Conservation (phyloP, 2,888 invertebrate species). For the Hirudinaria manillensis region DNA sequence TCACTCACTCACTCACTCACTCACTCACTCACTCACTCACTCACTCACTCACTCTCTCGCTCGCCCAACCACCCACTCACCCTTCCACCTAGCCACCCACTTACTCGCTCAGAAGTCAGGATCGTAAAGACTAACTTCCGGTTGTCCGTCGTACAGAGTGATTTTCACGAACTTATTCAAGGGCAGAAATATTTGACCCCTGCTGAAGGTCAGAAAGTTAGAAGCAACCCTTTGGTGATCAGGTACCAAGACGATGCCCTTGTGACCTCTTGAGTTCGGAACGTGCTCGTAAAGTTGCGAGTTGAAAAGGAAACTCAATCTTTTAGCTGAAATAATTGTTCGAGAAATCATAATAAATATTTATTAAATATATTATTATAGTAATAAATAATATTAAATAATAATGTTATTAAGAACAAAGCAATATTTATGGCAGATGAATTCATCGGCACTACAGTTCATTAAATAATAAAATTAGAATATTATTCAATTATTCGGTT, state of each 20-base stretch:
- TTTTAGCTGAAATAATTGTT: background rate
- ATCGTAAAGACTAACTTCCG: slow-evolving; percentile 19
- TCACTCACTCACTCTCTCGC: slow-evolving; percentile 28
- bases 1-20: slow-evolving; percentile 33
- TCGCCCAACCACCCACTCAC: slow-evolving; percentile 31
- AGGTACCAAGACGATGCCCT: slow-evolving; percentile 4
- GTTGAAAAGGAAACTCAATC: slow-evolving; percentile 3
- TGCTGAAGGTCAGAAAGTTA: background rate
- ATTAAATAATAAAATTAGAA: too few relatives aligned
- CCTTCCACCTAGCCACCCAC: slow-evolving; percentile 29
- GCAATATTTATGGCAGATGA: too few relatives aligned
- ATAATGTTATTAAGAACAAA: too few relatives aligned
- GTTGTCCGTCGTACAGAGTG: background rate
- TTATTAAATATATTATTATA: too few relatives aligned
- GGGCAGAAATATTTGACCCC: slow-evolving; percentile 9
- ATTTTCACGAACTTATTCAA: background rate
- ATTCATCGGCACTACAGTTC: too few relatives aligned
- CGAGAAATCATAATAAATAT: too few relatives aligned
- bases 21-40: slow-evolving; percentile 31
- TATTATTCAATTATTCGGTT: too few relatives aligned
- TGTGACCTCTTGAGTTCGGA: background rate
- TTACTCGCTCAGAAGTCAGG: slow-evolving; percentile 17
- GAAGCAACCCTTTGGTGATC: background rate
- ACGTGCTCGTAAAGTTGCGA: slow-evolving; percentile 16
- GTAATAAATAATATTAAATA: too few relatives aligned